Base-by-base conservation (phyloP, 2,888 invertebrate genomes). In the Isoperla grammatica region DNA sequence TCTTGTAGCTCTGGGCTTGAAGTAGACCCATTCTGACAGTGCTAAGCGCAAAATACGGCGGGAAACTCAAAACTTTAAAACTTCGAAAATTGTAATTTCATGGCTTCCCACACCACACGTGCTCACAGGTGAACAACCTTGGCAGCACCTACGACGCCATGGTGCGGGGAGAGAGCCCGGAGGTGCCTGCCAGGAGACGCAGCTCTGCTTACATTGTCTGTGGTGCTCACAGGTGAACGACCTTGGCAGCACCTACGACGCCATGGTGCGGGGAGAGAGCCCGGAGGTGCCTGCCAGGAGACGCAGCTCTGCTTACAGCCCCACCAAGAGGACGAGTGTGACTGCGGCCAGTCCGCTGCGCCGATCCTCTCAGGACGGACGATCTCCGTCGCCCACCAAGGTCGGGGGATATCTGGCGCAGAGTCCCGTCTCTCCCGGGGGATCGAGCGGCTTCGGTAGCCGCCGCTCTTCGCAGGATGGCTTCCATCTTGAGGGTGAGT, bases 381-480 rank as follows among this genome's bases (percentile, higher is more conserved):
- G 90, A 56, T 90, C 91, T 54, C 91, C 92, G 61, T 90, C 91
- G 35, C 92, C 92, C 50, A 87, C 83, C 66, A 90, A 87, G 74
- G 70, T 70, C 65, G 73, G 79, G 72, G 77, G 65, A 15, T 63
- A 67, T 63, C 63, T 69, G 48, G 64, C 73, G 66, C 76, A 77
- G 74, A 90, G 90, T 68, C 91, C 88, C 61, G 82, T 91, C 70
- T 89, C 90, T 54, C 89, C 90, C 70, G 87, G 86, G 67, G 89
- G 91, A 60, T 95, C 95, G 70, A 94, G 94, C 73, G 95, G 95
- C 64, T 94, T 95, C 78, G 92, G 94, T 61, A 93, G 93, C 64
- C 83, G 95, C 55, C 83, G 94, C 66, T 93, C 93, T 69, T 94
- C 93, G 71, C 91, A 93, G 73, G 95, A 93, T 71, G 90, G 90